A percentile compares a stretch with the other conserved stretches of the same genome.
Conservation (phyloP, 2,797 vertebrate species). For the Myripristis murdjan region DNA sequence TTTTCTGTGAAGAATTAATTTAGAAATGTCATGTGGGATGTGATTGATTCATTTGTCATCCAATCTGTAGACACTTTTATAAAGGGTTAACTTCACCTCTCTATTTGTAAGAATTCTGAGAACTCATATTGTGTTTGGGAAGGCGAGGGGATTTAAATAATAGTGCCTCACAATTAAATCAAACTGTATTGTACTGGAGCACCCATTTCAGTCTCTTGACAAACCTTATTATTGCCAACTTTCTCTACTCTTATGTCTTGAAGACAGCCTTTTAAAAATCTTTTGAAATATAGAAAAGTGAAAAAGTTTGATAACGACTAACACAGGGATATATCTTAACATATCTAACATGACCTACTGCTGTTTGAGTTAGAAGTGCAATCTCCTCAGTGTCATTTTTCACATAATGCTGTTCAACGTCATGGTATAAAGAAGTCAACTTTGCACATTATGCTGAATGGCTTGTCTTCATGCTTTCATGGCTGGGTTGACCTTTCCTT, state of each 20-base stretch:
- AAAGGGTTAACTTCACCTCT: slow-evolving; percentile 48
- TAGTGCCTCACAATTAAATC: slow-evolving; percentile 28
- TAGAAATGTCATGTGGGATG: slow-evolving; percentile 54
- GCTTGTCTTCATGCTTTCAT: slow-evolving; percentile 42
- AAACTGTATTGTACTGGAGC: slow-evolving; percentile 17
- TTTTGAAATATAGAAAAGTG: slow-evolving; percentile 3
- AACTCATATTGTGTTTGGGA: slow-evolving; percentile 41
- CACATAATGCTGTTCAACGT: slow-evolving; percentile 36
- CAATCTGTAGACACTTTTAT: slow-evolving; percentile 42
- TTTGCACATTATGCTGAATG: slow-evolving; percentile 25
- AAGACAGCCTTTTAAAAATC: not conserved
- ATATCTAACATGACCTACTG: not conserved
- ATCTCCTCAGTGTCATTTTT: slow-evolving; percentile 21
- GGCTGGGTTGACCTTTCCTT: slow-evolving; percentile 60
- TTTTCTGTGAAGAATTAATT: slow-evolving; percentile 53
- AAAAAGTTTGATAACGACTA: not conserved
- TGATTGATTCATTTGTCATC: slow-evolving; percentile 60
- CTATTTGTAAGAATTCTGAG: slow-evolving; percentile 24
- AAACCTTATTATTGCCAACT: slow-evolving; percentile 14
- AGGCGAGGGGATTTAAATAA: slow-evolving; percentile 41
- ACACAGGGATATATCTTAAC: not conserved
- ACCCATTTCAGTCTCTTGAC: slow-evolving; percentile 5
- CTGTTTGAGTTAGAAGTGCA: slow-evolving; percentile 8
- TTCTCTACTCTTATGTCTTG: not conserved
- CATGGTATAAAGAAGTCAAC: slow-evolving; percentile 24